phyloP scores from a whole-genome alignment of 64 coral and sea anemone species.

The Montipora foliosa region DNA sequence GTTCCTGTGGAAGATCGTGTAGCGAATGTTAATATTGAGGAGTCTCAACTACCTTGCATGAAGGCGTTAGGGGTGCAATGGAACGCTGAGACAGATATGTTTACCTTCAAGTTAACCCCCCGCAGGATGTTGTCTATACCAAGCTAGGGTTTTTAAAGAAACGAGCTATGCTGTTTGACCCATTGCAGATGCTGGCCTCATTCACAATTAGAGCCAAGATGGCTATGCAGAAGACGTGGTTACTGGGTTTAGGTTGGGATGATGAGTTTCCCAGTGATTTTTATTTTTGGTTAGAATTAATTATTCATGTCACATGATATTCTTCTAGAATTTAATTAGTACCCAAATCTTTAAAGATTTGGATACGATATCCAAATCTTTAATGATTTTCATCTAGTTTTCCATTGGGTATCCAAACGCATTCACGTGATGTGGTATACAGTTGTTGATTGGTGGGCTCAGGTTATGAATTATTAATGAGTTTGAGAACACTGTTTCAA shows the following conservation, averaged over 20 bases:
- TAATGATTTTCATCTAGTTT: too few species aligned
- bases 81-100: slow-evolving; percentile 22
- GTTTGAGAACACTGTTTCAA: too few species aligned
- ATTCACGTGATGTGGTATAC: too few species aligned
- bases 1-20: slow-evolving; percentile 30
- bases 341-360: too few species aligned
- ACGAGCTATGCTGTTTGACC: slow-evolving; percentile 30
- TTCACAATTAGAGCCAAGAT: slow-evolving; percentile 35
- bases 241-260: slow-evolving; percentile 21
- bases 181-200: slow-evolving; percentile 37
- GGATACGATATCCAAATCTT: too few species aligned
- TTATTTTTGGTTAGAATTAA: too few species aligned
- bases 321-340: too few species aligned
- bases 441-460: too few species aligned
- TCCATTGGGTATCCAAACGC: too few species aligned
- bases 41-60: slow-evolving; percentile 23
- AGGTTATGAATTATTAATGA: too few species aligned
- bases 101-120: slow-evolving; percentile 11
- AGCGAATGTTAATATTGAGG: slow-evolving; percentile 44
- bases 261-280: slow-evolving; percentile 25
- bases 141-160: slow-evolving; percentile 28
- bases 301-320: too few species aligned
- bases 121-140: not conserved
- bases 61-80: slow-evolving; percentile 47
- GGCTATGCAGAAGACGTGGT: slow-evolving; percentile 38